phyloP scores from a whole-genome alignment of 2,797 vertebrate genomes.

The Rhabdomys pumilio region DNA sequence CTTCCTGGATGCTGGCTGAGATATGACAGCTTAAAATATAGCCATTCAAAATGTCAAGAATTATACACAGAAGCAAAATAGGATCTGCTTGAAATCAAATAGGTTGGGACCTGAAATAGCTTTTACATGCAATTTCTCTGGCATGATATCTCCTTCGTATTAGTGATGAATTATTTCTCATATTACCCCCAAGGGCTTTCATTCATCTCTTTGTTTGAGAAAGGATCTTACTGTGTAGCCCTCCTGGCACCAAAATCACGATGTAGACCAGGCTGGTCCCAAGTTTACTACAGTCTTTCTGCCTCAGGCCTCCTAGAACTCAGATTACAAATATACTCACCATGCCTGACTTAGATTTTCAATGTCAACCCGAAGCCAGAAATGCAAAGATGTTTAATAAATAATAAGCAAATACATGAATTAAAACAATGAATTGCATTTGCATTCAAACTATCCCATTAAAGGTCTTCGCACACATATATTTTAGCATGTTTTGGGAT shows the following conservation, averaged over 20 bases:
- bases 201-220: not conserved
- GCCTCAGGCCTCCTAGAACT: not conserved
- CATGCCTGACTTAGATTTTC: not conserved
- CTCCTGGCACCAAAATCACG: too few relatives aligned
- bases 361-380: not conserved
- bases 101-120: not conserved
- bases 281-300: not conserved
- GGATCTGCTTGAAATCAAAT: constrained; percentile 29
- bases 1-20: constrained; percentile 7
- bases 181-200: not conserved
- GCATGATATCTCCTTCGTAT: not conserved
- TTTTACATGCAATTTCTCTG: not conserved
- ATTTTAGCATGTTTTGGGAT: not conserved
- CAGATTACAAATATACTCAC: not conserved
- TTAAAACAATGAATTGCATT: not conserved
- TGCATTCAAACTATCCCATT: not conserved
- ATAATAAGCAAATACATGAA: not conserved
- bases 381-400: constrained; percentile 26
- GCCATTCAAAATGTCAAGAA: constrained; percentile 29
- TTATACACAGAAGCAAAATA: constrained; percentile 41
- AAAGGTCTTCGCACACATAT: not conserved
- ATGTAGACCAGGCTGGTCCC: not conserved
- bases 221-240: not conserved
- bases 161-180: constrained; percentile 12
- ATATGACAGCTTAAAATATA: constrained; percentile 44